Evolutionary conservation across 1,140 invertebrate species (phyloP).

Genomic region (Paralvinella palmiformis): DNA sequence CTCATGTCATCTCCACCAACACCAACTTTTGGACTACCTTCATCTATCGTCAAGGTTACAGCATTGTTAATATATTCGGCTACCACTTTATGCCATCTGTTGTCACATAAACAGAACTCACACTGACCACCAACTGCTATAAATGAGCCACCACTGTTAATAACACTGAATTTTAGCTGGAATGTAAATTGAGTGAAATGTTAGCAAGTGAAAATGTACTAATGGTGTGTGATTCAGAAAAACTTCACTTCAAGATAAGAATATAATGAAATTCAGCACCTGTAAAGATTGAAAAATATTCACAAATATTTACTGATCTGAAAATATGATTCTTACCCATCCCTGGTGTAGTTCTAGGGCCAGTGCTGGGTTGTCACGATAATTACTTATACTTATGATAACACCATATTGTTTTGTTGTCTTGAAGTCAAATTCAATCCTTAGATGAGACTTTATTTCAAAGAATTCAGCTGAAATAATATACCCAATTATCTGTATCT

Average conservation of each 20-base stretch:
- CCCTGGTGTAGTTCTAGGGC: conserved; percentile 72
- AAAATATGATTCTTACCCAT: conserved; percentile 53
- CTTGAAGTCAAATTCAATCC: conserved; percentile 74
- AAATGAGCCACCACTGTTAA: conserved; percentile 52
- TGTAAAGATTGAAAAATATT: neutral
- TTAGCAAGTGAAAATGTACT: neutral
- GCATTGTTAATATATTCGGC: conserved; percentile 60
- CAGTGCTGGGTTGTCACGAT: conserved; percentile 60
- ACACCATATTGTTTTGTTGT: conserved; percentile 75
- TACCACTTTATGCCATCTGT: conserved; percentile 76
- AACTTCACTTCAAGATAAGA: neutral
- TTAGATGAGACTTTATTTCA: conserved; percentile 61
- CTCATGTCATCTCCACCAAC: conserved; percentile 46
- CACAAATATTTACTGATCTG: neutral
- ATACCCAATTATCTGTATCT: too few species aligned
- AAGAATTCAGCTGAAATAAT: conserved; percentile 62
- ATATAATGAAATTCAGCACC: conserved; percentile 2
- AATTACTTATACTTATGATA: conserved; percentile 66
- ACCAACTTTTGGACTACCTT: conserved; percentile 51
- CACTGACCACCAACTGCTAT: conserved; percentile 63
- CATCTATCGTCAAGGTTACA: conserved; percentile 68
- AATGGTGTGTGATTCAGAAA: neutral
- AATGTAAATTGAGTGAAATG: conserved; percentile 10
- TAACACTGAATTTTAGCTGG: conserved; percentile 51
- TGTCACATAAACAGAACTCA: conserved; percentile 69